phyloP scores from a whole-genome alignment of 2,797 vertebrate species.

The Lophura swinhoii region DNA sequence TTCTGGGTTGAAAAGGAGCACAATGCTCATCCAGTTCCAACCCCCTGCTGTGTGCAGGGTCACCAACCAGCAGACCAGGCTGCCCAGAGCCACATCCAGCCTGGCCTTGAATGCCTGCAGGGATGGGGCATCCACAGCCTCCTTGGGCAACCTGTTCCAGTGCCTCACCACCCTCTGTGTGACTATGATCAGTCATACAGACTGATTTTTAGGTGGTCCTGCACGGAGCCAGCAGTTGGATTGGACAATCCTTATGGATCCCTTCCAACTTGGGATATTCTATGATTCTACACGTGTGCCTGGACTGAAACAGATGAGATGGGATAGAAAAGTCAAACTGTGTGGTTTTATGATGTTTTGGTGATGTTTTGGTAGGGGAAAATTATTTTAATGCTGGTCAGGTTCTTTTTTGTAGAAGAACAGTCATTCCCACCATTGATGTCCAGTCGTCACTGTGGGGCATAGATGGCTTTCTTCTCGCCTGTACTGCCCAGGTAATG shows the following conservation, averaged over 20 bases:
- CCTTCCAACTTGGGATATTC: no score
- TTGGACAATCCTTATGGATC: no score
- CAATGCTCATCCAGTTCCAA: no score
- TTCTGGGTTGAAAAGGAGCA: no score
- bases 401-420: not conserved
- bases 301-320: not conserved
- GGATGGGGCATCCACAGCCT: no score
- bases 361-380: not conserved
- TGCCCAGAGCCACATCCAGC: no score
- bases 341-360: not conserved
- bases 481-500: not conserved
- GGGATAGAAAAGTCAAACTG: not conserved
- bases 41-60: no score
- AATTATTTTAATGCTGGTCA: not conserved
- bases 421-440: accelerated
- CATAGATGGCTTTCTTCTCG: not conserved
- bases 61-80: no score
- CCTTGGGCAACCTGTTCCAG: no score
- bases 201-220: no score
- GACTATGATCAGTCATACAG: not conserved
- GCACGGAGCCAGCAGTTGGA: no score
- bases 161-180: not conserved
- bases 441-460: not conserved
- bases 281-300: not conserved
- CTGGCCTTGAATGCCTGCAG: no score